Evolutionary conservation across 2,797 vertebrate species (phyloP).

Genomic region (Huso huso): DNA sequence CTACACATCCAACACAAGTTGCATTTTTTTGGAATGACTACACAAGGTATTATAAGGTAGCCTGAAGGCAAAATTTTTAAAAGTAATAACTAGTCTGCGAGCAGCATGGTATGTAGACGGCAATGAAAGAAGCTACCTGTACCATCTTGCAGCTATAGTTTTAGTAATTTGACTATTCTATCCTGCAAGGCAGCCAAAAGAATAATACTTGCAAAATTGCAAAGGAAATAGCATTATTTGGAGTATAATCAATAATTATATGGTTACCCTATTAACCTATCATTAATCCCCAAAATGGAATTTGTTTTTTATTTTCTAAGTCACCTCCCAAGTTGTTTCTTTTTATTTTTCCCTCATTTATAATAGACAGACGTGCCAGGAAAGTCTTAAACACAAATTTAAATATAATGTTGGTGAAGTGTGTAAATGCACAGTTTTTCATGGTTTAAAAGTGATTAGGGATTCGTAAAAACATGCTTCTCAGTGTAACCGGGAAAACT

Average conservation of each 20-base stretch:
- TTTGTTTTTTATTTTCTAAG: background rate
- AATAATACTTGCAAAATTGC: background rate
- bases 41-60: slow-evolving; percentile 55
- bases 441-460: too few relatives aligned
- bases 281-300: background rate
- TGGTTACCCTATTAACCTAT: background rate
- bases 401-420: too few relatives aligned
- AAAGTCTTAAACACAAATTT: too few relatives aligned
- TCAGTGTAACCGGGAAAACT: too few relatives aligned
- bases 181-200: slow-evolving; percentile 22
- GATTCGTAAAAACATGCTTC: too few relatives aligned
- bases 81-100: slow-evolving; percentile 62
- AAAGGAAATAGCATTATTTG: slow-evolving; percentile 4
- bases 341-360: too few relatives aligned
- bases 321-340: too few relatives aligned
- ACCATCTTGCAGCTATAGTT: slow-evolving; percentile 71
- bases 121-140: slow-evolving; percentile 63
- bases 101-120: slow-evolving; percentile 71
- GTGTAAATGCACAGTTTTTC: too few relatives aligned
- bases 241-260: background rate
- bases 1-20: slow-evolving; percentile 40
- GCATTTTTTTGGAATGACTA: slow-evolving; percentile 50
- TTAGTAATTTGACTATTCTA: slow-evolving; percentile 49
- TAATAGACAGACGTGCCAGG: too few relatives aligned
- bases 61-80: slow-evolving; percentile 62